phyloP scores from a whole-genome alignment of 2,888 invertebrate genomes.

The Loripinus fragilis region DNA sequence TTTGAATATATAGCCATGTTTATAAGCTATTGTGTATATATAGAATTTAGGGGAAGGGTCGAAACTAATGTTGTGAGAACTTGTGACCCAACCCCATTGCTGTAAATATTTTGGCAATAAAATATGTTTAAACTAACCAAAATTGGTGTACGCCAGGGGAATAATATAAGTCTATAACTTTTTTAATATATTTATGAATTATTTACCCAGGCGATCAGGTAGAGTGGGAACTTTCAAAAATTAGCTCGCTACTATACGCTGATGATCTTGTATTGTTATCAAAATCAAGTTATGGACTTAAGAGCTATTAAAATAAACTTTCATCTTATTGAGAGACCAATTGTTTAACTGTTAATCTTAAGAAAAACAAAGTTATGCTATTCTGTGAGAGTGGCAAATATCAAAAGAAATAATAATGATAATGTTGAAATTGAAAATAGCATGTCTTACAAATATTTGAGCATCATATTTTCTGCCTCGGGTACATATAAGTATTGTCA shows the following conservation, averaged over 20 bases:
- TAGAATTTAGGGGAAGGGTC: no score
- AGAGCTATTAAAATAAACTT: background rate
- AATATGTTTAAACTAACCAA: no score
- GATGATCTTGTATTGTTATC: background rate
- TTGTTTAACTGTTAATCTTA: background rate
- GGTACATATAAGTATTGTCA: background rate
- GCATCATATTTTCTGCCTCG: background rate
- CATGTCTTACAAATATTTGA: background rate
- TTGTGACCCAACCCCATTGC: no score
- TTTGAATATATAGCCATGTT: no score
- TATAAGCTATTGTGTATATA: no score
- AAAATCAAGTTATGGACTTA: background rate
- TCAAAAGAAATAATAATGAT: background rate
- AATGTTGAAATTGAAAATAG: background rate
- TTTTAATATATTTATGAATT: background rate
- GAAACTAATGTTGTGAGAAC: no score
- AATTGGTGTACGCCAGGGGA: no score
- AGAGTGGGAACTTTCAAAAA: background rate
- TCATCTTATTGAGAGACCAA: background rate
- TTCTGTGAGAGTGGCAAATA: background rate
- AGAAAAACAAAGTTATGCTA: background rate
- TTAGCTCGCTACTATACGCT: background rate
- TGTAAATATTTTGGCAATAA: no score
- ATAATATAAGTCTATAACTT: no score
- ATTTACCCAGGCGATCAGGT: background rate